Conservation (phyloP, 2,113 vertebrate genomes). For the Gallinago paraguaiae region DNA sequence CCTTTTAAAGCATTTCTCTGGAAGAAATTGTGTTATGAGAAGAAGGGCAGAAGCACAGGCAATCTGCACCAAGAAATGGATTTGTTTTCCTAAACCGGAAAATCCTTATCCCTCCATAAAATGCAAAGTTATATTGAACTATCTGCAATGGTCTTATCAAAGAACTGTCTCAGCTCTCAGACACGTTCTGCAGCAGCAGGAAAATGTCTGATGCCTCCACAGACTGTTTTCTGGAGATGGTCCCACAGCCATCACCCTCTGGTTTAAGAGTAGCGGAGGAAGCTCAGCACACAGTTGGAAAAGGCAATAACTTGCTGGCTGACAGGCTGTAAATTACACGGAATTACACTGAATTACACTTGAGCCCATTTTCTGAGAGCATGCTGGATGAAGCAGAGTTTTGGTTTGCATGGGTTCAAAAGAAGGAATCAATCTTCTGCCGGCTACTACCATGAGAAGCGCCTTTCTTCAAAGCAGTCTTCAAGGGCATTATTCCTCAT, state of each 20-base stretch:
- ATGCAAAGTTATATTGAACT: background rate
- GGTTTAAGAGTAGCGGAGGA: background rate
- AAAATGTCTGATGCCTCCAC: background rate
- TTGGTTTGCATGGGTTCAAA: background rate
- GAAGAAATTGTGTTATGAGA: background rate
- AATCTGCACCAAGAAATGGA: background rate
- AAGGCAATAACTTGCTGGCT: background rate
- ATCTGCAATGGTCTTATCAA: background rate
- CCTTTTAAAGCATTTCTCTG: slow-evolving; percentile 24
- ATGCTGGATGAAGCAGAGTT: background rate
- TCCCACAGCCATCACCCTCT: background rate
- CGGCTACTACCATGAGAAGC: background rate
- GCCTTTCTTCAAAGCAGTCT: background rate
- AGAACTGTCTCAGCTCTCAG: background rate
- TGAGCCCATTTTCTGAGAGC: background rate
- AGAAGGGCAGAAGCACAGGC: background rate
- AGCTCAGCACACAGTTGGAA: background rate
- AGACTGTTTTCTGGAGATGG: background rate
- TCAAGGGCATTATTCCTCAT: background rate
- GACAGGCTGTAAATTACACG: background rate
- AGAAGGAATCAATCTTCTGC: background rate
- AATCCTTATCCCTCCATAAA: background rate
- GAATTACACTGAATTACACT: background rate
- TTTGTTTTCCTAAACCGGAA: background rate
- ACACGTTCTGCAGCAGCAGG: background rate